Conservation (phyloP, 1,140 invertebrate species). For the Aricia agestis region DNA sequence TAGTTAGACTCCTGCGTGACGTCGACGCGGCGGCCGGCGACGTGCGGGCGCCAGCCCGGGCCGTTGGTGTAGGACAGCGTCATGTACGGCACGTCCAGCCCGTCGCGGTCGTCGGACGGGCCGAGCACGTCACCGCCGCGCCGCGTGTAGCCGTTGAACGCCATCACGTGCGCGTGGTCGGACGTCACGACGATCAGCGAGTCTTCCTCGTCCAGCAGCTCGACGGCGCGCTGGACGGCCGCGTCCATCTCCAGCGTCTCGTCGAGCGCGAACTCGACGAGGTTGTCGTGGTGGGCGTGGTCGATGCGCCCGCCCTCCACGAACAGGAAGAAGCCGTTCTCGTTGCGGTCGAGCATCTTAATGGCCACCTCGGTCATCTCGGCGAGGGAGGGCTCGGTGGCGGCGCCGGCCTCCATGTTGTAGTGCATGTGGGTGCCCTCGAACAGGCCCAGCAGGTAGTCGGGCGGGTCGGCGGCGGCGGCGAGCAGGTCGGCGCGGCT, state of each 20-base stretch:
- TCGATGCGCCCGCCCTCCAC: slow-evolving; percentile 93
- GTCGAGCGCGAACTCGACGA: slow-evolving; percentile 79
- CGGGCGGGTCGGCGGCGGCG: slow-evolving; percentile 79
- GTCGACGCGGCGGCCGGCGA: slow-evolving; percentile 51
- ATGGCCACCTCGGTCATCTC: slow-evolving; percentile 92
- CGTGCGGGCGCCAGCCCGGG: slow-evolving; percentile 76
- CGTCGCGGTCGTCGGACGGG: slow-evolving; percentile 61
- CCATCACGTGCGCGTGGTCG: slow-evolving; percentile 83
- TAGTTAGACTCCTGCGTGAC: slow-evolving; percentile 48
- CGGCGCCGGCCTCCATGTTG: slow-evolving; percentile 62
- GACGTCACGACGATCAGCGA: slow-evolving; percentile 83
- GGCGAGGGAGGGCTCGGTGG: slow-evolving; percentile 82
- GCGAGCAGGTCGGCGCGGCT: slow-evolving; percentile 80
- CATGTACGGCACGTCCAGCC: slow-evolving; percentile 79
- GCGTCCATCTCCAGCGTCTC: slow-evolving; percentile 79
- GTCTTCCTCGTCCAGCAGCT: slow-evolving; percentile 68
- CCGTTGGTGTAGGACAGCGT: slow-evolving; percentile 87
- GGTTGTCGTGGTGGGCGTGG: slow-evolving; percentile 86
- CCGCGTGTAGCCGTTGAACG: slow-evolving; percentile 79
- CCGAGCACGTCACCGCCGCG: slow-evolving; percentile 76
- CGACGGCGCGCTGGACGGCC: slow-evolving; percentile 65
- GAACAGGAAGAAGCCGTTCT: slow-evolving; percentile 91
- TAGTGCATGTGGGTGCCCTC: slow-evolving; percentile 66
- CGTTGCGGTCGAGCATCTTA: slow-evolving; percentile 84
- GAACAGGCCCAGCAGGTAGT: slow-evolving; percentile 84